These are phyloP conservation scores for Caenorhabditis sp. DNA, from an alignment of 2,888 invertebrate species.

Conservation along the genomic window DNA sequence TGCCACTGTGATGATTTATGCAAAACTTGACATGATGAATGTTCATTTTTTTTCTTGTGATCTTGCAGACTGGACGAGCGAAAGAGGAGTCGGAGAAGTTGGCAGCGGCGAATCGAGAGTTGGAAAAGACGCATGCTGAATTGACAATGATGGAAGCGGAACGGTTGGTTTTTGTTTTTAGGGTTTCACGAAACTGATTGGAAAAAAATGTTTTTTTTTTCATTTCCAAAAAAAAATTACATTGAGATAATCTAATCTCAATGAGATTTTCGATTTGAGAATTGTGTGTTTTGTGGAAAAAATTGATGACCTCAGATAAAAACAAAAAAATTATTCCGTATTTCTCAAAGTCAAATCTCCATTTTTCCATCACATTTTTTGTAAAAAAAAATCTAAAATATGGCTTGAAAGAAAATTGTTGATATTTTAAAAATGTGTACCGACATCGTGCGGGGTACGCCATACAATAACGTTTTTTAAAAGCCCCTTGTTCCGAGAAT, in stretches of 20 bases:
- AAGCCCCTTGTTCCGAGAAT: too few species aligned
- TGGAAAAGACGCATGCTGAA: conserved; percentile 40
- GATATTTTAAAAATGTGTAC: too few species aligned
- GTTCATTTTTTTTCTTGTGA: too few species aligned
- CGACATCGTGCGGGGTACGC: too few species aligned
- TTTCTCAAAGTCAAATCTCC: too few species aligned
- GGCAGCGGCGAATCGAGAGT: conserved; percentile 27
- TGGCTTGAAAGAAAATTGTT: too few species aligned
- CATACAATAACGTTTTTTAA: too few species aligned
- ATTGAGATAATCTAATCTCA: background rate
- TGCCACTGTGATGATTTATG: background rate
- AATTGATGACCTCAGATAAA: too few species aligned
- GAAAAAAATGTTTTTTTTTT: background rate
- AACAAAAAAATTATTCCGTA: too few species aligned
- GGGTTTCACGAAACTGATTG: background rate
- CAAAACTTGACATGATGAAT: background rate
- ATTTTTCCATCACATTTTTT: too few species aligned
- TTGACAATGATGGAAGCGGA: conserved; percentile 40
- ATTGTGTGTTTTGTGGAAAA: too few species aligned
- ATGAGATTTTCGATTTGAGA: background rate
- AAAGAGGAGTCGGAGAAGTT: conserved; percentile 37
- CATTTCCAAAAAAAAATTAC: conserved; percentile 2
- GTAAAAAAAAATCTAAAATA: too few species aligned
- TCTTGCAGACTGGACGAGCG: conserved; percentile 26
- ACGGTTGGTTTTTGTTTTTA: conserved; percentile 10